A percentile compares a stretch with the other conserved stretches of the same genome.
phyloP scores from a whole-genome alignment of 2,888 invertebrate genomes.

The Morpho deidamia region DNA sequence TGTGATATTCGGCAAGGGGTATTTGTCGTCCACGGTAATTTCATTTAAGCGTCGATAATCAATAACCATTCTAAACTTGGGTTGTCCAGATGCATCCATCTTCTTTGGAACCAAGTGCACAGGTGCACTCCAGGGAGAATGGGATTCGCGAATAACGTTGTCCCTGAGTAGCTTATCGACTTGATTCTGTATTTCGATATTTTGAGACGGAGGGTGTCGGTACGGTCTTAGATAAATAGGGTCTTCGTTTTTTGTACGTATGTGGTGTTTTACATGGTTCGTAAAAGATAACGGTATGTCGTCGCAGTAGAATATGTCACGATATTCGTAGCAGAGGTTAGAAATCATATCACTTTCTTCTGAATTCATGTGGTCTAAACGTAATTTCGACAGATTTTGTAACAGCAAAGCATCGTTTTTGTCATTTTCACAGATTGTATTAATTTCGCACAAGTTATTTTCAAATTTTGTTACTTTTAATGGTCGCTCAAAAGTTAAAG shows the following conservation, averaged over 20 bases:
- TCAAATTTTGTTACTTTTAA: background rate
- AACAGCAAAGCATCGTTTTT: background rate
- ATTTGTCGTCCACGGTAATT: constrained; percentile 24
- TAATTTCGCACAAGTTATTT: background rate
- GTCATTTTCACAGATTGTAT: background rate
- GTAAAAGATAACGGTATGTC: constrained; percentile 24
- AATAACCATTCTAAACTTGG: constrained; percentile 27
- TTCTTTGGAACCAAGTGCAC: constrained; percentile 30
- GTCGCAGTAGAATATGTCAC: constrained; percentile 29
- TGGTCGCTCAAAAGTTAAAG: background rate
- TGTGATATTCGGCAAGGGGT: too few species aligned
- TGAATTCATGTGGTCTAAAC: constrained; percentile 20
- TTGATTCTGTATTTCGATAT: constrained; percentile 22
- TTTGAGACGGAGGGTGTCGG: constrained; percentile 15
- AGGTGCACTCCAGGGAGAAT: constrained; percentile 28
- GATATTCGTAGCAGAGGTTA: constrained; percentile 25
- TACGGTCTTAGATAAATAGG: constrained; percentile 22
- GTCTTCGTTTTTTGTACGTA: constrained; percentile 27
- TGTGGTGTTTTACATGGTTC: constrained; percentile 32
- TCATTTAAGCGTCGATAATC: constrained; percentile 31
- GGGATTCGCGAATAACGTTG: constrained; percentile 17
- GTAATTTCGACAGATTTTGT: constrained; percentile 9
- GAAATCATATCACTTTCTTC: constrained; percentile 16
- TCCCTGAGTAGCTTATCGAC: constrained; percentile 24
- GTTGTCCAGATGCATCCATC: constrained; percentile 22